These are phyloP conservation scores for Alcis repandata DNA, from an alignment of 2,888 invertebrate genomes.

Conservation along the genomic window DNA sequence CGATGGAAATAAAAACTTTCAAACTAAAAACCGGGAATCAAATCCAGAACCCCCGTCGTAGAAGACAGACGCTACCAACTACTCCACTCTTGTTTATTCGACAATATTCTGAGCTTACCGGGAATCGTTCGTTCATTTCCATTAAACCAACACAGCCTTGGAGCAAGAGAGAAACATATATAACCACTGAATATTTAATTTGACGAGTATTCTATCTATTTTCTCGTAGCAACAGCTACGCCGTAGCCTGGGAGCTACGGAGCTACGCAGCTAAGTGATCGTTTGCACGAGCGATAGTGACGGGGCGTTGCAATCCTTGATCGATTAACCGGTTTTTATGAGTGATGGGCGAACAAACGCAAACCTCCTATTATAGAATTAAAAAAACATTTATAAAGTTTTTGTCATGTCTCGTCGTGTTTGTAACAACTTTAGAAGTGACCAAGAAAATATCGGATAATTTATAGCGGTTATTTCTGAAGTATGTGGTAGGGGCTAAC, in stretches of 20 bases:
- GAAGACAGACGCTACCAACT: not conserved
- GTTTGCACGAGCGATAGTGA: not conserved
- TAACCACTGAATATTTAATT: conserved; percentile 24
- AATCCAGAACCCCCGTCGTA: not conserved
- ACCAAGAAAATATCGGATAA: too few species aligned
- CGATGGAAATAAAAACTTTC: too few species aligned
- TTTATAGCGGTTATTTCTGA: too few species aligned
- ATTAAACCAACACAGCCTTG: conserved; percentile 17
- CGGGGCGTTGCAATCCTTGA: not conserved
- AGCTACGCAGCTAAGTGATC: conserved; percentile 11
- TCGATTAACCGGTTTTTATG: not conserved
- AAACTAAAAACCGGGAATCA: too few species aligned
- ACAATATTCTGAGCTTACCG: conserved; percentile 14
- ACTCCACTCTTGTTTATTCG: not conserved
- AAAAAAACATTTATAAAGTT: too few species aligned
- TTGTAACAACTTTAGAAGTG: too few species aligned
- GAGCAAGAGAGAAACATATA: not conserved
- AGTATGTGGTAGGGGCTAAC: too few species aligned
- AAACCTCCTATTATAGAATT: too few species aligned
- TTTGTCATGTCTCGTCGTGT: too few species aligned
- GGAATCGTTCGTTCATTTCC: conserved; percentile 16
- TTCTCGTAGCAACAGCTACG: conserved; percentile 35
- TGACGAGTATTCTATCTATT: conserved; percentile 17
- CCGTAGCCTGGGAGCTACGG: conserved; percentile 29
- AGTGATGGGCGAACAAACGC: too few species aligned